Base-by-base conservation (phyloP, 2,797 vertebrate species). In the Betta splendens region DNA sequence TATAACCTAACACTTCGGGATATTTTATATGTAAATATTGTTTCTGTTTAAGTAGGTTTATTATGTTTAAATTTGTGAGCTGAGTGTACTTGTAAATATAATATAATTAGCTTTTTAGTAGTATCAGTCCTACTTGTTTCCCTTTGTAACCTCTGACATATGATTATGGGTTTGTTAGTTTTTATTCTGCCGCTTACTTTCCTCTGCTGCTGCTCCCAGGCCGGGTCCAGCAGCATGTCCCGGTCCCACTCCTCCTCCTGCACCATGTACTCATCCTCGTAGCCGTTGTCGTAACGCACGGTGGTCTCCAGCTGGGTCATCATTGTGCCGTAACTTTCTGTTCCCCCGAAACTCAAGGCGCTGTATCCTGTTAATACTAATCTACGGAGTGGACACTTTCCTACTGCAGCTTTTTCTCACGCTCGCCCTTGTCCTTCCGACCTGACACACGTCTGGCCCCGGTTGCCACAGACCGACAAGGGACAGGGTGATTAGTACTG, bases 161-260 rank as follows among this genome's bases (percentile, higher is more conserved):
- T n/a, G n/a, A n/a, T n/a, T n/a, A n/a, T n/a, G n/a, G n/a, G n/a
- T n/a, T 2, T 38, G 0, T 18, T 12, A 5, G 17, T 21, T 31
- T 33, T 17, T 1, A 6, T 5, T 13, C 4, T 58, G 85, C 69
- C 58, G 93, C 84, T 79, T 72, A 98, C 97, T 92, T 99, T 99
- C 83, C 97, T 93, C 81, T 99, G 97, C 84, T 99, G 97, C 77
- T 98, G 98, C 79, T 99, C 97, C 97, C 97, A 98, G 65, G 97
- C 97, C 0, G 97, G 97, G 85, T 99, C 97, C 81, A 99, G 91
- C 13, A 99, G 90, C 88, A 98, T 92, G 87, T 99, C 97, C 85
- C 97, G 89, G 93, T 99, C 97, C 97, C 97, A 98, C 48, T 99
- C 97, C 0, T 99, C 97, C 83, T 98, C 97, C 90, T 98, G 97